Evolutionary conservation across 2,797 vertebrate genomes (phyloP), one percentile per base, ranked within the genome.

Genomic region (Neopelma chrysocephalum): DNA sequence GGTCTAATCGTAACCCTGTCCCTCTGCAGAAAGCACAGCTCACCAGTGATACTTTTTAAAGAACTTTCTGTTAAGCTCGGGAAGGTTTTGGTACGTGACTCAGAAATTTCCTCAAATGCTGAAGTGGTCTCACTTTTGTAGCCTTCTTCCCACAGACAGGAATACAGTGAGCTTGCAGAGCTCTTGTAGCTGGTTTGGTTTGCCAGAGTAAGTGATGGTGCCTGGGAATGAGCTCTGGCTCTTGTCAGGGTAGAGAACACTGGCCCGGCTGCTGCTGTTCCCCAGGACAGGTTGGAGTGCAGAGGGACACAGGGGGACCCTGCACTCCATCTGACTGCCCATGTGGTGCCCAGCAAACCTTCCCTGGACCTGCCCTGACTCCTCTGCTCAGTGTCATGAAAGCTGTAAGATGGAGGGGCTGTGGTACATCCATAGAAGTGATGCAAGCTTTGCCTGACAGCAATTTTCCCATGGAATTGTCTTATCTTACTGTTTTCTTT

Each of bases 271-370:
- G 0, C 45, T n/a, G 38, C 40, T 65, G 51, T 47, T 32, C 32
- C 0, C 53, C 0, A 0, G 53, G 69, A 20, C 34, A 5, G 6
- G n/a, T 3, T 48, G 79, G 38, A 23, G 50, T 13, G 47, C n/a
- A 60, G 81, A 57, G 65, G 36, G 42, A 32, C 5, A 5, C 1
- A 21, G 32, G 23, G 70, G 53, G 17, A 57, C 27, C 11, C 25
- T 42, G 40, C 1, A 12, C 31, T 57, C 38, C 3, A 1, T n/a
- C 51, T 73, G 61, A 5, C 11, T 57, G 45, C 66, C 20, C 0
- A 0, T 43, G 47, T 1, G 25, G 47, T 90, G 72, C 53, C 47
- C 36, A n/a, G 1, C 3, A 57, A 72, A 26, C 58, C 76, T 80
- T 42, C 76, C 56, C 31, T 26, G 21, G 36, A 32, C 36, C 84